Percentiles rank a stretch among this genome's conserved stretches.
Conservation (phyloP, 2,888 invertebrate genomes). For the Trachelus iudaicus region DNA sequence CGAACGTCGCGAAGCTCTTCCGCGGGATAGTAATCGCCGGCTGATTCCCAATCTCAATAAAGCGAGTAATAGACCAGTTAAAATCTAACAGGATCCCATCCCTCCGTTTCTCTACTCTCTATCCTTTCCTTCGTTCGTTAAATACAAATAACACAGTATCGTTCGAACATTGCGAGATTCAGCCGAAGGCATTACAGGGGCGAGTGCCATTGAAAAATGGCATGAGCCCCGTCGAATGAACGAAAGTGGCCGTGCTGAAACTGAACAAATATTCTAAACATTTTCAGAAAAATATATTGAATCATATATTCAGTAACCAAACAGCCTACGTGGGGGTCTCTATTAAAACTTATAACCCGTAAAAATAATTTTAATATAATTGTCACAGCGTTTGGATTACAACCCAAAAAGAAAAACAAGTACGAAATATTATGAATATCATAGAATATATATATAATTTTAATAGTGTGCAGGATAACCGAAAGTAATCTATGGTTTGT, state of each 20-base stretch:
- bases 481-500: neutral
- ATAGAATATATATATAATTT: neutral
- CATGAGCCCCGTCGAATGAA: slow-evolving; percentile 26
- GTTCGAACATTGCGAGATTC: too few species aligned
- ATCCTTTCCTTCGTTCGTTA: slow-evolving; percentile 6
- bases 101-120: slow-evolving; percentile 3
- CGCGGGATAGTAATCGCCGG: slow-evolving; percentile 29
- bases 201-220: slow-evolving; percentile 27
- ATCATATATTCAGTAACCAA: neutral
- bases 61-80: slow-evolving; percentile 41
- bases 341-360: neutral
- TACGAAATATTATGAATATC: neutral
- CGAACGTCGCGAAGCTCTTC: neutral
- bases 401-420: neutral
- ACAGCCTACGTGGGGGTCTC: neutral
- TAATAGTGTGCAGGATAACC: neutral
- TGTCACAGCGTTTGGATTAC: neutral
- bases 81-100: slow-evolving; percentile 28
- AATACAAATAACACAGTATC: neutral
- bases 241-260: slow-evolving; percentile 21
- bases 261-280: neutral
- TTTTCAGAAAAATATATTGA: neutral
- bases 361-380: neutral
- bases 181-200: slow-evolving; percentile 9
- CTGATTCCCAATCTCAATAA: slow-evolving; percentile 46